phyloP scores from a whole-genome alignment of 2,888 invertebrate species.

The Drosophila mercatorum region DNA sequence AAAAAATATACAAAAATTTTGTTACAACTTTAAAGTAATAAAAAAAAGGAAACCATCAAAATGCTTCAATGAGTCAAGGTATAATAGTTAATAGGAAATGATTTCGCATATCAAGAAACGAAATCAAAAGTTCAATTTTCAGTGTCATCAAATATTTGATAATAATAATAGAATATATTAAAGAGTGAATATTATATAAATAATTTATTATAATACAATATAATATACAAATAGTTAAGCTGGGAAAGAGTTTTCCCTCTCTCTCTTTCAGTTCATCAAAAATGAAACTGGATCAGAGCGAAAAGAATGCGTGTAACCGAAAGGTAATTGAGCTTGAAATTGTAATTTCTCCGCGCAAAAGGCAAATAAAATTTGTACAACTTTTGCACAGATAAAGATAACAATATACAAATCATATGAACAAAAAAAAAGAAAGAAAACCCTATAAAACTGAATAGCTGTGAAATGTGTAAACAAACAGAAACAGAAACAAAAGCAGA shows the following conservation, averaged over 20 bases:
- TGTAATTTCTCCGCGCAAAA: background rate
- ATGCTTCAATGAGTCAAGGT: too few relatives aligned
- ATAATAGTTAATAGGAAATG: too few relatives aligned
- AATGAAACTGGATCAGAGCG: background rate
- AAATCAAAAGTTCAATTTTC: too few relatives aligned
- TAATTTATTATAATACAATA: too few relatives aligned
- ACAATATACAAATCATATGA: background rate
- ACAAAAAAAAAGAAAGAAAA: conserved; percentile 1
- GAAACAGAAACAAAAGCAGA: background rate
- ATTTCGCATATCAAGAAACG: too few relatives aligned
- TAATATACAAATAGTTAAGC: too few relatives aligned
- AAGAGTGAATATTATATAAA: too few relatives aligned
- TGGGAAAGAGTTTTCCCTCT: too few relatives aligned
- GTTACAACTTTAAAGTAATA: too few relatives aligned
- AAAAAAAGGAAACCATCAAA: background rate
- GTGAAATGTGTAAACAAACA: background rate
- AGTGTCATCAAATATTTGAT: too few relatives aligned
- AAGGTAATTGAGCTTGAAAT: background rate
- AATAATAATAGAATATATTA: too few relatives aligned
- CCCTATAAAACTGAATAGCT: background rate
- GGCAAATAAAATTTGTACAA: background rate
- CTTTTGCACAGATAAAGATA: background rate
- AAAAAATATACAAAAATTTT: background rate
- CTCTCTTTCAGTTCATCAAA: background rate
- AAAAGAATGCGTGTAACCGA: background rate